phyloP scores from a whole-genome alignment of 2,113 vertebrate species.

The Chaetorhynchus papuensis region DNA sequence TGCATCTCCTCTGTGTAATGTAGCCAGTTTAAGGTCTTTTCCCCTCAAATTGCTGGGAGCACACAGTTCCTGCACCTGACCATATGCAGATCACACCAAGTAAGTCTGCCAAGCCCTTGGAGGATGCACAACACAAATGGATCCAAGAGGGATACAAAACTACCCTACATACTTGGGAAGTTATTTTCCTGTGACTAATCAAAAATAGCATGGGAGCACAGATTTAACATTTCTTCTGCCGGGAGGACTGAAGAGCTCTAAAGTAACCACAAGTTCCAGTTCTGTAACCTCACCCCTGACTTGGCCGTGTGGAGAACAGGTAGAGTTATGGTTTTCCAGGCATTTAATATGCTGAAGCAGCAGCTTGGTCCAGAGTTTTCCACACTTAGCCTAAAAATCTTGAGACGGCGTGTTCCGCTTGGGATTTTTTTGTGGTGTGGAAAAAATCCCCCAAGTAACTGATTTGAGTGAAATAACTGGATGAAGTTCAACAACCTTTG shows the following conservation, averaged over 20 bases:
- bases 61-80: background rate
- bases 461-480: background rate
- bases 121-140: background rate
- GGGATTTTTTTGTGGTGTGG: background rate
- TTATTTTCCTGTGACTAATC: background rate
- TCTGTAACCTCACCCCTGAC: background rate
- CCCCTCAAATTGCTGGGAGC: background rate
- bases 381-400: background rate
- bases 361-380: background rate
- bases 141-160: background rate
- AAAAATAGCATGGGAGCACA: background rate
- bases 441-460: background rate
- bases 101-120: background rate
- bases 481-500: background rate
- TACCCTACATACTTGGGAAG: background rate
- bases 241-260: background rate
- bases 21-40: background rate
- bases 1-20: background rate
- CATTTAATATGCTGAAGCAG: background rate
- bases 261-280: background rate
- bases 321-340: rapidly evolving
- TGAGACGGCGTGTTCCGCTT: background rate
- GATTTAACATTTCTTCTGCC: background rate
- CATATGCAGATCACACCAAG: background rate
- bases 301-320: rapidly evolving